A percentile compares a stretch with the other conserved stretches of the same genome.
These are phyloP conservation scores for Antitype chi DNA, from an alignment of 2,888 invertebrate species.

Conservation along the genomic window DNA sequence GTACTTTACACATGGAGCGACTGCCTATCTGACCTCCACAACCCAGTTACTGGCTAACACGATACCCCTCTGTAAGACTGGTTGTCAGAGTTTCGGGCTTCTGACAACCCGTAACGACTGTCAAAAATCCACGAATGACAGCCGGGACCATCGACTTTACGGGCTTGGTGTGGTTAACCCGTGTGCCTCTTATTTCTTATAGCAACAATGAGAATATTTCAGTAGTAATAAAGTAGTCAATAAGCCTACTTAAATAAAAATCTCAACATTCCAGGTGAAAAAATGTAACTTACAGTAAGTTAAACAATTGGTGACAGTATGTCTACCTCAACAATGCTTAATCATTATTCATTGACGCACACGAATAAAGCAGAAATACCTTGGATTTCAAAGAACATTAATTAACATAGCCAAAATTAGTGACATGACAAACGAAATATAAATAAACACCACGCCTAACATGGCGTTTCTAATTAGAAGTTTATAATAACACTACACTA, in stretches of 20 bases:
- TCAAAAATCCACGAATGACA: no score
- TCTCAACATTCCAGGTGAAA: neutral
- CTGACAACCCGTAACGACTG: no score
- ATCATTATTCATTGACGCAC: constrained; percentile 42
- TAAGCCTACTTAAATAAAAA: neutral
- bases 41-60: no score
- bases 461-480: constrained; percentile 54
- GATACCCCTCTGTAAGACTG: no score
- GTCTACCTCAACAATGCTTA: constrained; percentile 40
- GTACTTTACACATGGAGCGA: no score
- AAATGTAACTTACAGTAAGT: neutral
- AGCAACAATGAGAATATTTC: neutral
- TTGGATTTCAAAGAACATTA: constrained; percentile 23
- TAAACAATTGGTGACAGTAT: constrained; percentile 20
- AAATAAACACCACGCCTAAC: constrained; percentile 7
- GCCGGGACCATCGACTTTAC: no score
- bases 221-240: neutral
- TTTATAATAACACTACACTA: constrained; percentile 63
- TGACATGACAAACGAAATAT: constrained; percentile 8
- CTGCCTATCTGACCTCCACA: no score
- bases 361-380: constrained; percentile 9
- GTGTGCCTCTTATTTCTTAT: no score
- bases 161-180: no score
- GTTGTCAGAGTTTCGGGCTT: no score
- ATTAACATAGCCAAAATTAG: constrained; percentile 29